Conservation (phyloP, 1,140 invertebrate species). For the Psilanteris sp. region DNA sequence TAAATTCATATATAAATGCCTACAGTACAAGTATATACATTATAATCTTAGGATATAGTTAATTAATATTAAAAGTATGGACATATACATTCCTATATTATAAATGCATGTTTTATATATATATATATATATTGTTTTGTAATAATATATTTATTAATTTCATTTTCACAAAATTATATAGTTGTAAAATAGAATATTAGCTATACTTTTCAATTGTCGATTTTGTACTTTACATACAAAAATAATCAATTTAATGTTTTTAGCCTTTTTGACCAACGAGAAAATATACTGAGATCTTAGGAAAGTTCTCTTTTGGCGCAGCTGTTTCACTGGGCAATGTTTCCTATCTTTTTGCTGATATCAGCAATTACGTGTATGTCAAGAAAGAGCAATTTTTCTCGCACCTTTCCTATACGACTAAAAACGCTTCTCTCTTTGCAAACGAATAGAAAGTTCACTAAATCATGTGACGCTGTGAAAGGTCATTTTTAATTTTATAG, state of each 20-base stretch:
- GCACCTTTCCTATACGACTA: constrained; percentile 21
- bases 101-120: too few relatives aligned
- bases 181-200: constrained; percentile 8
- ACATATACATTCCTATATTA: too few relatives aligned
- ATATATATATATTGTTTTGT: too few relatives aligned
- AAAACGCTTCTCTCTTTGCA: constrained; percentile 15
- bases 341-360: constrained; percentile 47
- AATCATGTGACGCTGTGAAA: constrained; percentile 10
- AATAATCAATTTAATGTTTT: constrained; percentile 29
- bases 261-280: constrained; percentile 5
- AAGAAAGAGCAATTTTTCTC: constrained; percentile 50
- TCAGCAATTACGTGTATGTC: constrained; percentile 58
- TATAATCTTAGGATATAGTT: too few relatives aligned
- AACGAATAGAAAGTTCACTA: constrained; percentile 17
- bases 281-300: constrained; percentile 3
- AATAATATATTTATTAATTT: too few relatives aligned
- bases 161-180: too few relatives aligned
- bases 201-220: constrained; percentile 8
- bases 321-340: constrained; percentile 32
- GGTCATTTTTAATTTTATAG: constrained; percentile 1
- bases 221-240: constrained; percentile 21
- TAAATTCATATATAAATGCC: too few relatives aligned
- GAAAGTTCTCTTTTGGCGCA: constrained; percentile 33
- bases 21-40: too few relatives aligned
- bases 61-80: too few relatives aligned